Percentiles rank a stretch among this genome's conserved stretches.
Evolutionary conservation across 2,113 vertebrate genomes (phyloP).

Genomic region (Lepisosteus osseus): DNA sequence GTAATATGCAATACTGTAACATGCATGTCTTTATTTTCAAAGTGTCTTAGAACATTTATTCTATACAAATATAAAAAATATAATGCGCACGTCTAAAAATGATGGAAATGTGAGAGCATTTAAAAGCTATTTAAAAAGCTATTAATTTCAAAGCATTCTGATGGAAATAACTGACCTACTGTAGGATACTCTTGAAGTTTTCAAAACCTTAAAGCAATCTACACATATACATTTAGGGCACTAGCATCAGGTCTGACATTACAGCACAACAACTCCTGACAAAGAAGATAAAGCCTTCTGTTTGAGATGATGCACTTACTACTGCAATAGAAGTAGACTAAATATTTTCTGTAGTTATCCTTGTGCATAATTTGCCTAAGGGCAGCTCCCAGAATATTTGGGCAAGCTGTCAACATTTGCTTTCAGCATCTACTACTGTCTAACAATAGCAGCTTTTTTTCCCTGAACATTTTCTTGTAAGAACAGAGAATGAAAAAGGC

Average conservation of each 20-base stretch:
- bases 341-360: too few species aligned
- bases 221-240: too few species aligned
- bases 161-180: not conserved
- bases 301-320: too few species aligned
- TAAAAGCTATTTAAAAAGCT: not conserved
- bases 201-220: too few species aligned
- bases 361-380: too few species aligned
- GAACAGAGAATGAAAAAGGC: not conserved
- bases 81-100: not conserved
- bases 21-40: conserved; percentile 34
- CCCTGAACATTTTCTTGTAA: not conserved
- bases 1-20: conserved; percentile 21
- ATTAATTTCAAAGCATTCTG: too few species aligned
- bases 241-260: too few species aligned
- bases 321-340: too few species aligned
- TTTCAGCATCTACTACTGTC: not conserved
- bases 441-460: not conserved
- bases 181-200: too few species aligned
- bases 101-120: not conserved
- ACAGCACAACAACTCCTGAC: too few species aligned
- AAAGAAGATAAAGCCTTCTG: too few species aligned
- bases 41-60: not conserved
- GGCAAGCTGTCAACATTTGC: not conserved
- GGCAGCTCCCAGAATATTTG: too few species aligned
- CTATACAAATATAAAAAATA: not conserved